These are phyloP conservation scores for Fratercula arctica DNA, from an alignment of 2,797 vertebrate species.

Conservation along the genomic window DNA sequence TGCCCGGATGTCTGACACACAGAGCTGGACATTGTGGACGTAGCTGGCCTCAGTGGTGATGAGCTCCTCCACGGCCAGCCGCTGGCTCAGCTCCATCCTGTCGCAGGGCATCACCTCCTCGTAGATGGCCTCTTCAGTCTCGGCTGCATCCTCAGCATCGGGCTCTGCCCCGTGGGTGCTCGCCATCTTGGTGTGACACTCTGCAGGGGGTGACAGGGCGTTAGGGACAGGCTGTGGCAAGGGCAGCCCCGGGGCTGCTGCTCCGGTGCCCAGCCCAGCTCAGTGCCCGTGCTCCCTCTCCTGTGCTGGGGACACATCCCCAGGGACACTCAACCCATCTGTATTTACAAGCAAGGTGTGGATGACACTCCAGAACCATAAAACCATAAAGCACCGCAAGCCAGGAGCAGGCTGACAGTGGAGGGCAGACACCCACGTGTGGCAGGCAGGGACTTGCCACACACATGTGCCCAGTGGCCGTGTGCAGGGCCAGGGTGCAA, in stretches of 20 bases:
- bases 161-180: neutral
- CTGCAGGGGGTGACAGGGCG: conserved; percentile 18
- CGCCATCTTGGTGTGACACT: conserved; percentile 1
- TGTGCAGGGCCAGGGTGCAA: neutral
- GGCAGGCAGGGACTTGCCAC: neutral
- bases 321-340: neutral
- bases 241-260: neutral
- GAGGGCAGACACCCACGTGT: neutral
- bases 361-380: neutral
- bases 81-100: conserved; percentile 78
- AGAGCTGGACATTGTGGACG: conserved; percentile 82
- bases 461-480: accelerated
- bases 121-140: neutral
- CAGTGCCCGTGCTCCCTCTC: accelerated
- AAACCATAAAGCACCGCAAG: neutral
- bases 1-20: conserved; percentile 79
- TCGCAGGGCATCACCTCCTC: conserved; percentile 58
- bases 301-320: neutral
- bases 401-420: neutral
- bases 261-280: neutral
- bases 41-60: conserved; percentile 88
- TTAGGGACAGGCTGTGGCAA: neutral
- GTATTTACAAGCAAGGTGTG: neutral
- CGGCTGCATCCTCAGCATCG: conserved; percentile 41
- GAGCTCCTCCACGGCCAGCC: conserved; percentile 84